Percentiles rank a stretch among this genome's conserved stretches.
These are phyloP conservation scores for Caenorhabditis sp. DNA, from an alignment of 2,888 invertebrate species.

Conservation along the genomic window DNA sequence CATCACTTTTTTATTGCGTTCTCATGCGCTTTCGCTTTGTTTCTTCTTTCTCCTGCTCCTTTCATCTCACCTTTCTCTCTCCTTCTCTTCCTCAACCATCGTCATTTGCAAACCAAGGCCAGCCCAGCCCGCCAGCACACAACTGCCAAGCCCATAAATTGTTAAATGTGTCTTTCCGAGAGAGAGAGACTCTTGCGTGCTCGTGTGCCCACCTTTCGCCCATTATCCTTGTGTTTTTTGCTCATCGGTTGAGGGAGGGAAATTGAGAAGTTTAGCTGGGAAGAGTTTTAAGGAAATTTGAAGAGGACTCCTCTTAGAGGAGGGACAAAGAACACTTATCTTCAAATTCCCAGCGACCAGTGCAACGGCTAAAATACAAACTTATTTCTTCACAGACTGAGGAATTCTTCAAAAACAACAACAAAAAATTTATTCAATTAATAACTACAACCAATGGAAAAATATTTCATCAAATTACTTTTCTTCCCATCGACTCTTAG, in stretches of 20 bases:
- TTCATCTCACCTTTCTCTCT: slow-evolving; percentile 17
- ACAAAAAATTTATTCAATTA: too few species aligned
- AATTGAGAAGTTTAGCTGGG: neutral
- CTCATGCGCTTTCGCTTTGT: slow-evolving; percentile 33
- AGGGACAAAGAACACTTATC: too few species aligned
- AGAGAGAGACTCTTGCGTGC: neutral
- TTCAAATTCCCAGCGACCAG: too few species aligned
- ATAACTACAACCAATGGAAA: too few species aligned
- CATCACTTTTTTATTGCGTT: slow-evolving; percentile 40
- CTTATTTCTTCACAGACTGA: too few species aligned
- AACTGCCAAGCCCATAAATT: slow-evolving; percentile 66
- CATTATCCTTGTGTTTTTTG: slow-evolving; percentile 15
- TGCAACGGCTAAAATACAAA: too few species aligned
- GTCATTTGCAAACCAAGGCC: slow-evolving; percentile 5
- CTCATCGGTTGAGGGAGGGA: neutral
- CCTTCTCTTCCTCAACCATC: too few species aligned
- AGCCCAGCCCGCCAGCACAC: slow-evolving; percentile 16
- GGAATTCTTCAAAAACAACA: too few species aligned
- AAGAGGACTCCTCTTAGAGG: too few species aligned
- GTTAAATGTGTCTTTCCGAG: slow-evolving; percentile 47
- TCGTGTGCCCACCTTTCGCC: slow-evolving; percentile 8
- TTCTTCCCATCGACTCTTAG: too few species aligned
- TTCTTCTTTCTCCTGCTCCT: slow-evolving; percentile 30
- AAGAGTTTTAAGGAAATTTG: too few species aligned
- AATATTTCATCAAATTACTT: too few species aligned